Percentiles rank a stretch among this genome's conserved stretches.
These are phyloP conservation scores for human (Homo sapiens) DNA, from an alignment of 2,113 vertebrate species.

Conservation along the genomic window DNA sequence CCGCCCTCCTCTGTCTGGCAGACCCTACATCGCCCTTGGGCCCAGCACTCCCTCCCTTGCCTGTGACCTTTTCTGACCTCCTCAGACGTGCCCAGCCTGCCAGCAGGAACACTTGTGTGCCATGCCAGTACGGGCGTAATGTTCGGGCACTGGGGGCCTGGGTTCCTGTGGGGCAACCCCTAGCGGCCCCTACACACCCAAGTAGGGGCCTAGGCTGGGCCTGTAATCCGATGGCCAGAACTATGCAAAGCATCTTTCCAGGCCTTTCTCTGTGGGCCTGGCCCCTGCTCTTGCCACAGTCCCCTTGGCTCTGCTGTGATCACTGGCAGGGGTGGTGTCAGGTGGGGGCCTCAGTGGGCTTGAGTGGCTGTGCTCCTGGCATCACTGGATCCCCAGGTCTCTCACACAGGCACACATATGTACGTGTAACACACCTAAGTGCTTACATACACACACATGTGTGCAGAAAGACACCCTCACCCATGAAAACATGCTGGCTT, in stretches of 20 bases:
- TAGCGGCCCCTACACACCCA: neutral
- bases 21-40: constrained; percentile 65
- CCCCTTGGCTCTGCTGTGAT: neutral
- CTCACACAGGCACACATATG: neutral
- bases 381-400: neutral
- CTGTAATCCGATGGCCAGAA: constrained; percentile 69
- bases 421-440: neutral
- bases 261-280: neutral
- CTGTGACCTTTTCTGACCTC: constrained; percentile 56
- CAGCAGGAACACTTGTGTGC: neutral
- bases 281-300: neutral
- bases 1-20: constrained; percentile 43
- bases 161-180: constrained; percentile 4
- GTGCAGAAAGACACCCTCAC: neutral
- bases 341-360: neutral
- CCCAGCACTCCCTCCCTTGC: neutral
- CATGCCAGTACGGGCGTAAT: neutral
- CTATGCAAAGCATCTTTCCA: constrained; percentile 65
- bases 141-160: neutral
- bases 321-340: neutral
- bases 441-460: neutral
- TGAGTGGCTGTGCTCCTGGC: neutral
- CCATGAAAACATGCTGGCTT: neutral
- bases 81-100: neutral
- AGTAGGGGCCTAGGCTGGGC: constrained; percentile 29